phyloP scores from a whole-genome alignment of 2,888 invertebrate genomes.

The Melanostoma mellinum region DNA sequence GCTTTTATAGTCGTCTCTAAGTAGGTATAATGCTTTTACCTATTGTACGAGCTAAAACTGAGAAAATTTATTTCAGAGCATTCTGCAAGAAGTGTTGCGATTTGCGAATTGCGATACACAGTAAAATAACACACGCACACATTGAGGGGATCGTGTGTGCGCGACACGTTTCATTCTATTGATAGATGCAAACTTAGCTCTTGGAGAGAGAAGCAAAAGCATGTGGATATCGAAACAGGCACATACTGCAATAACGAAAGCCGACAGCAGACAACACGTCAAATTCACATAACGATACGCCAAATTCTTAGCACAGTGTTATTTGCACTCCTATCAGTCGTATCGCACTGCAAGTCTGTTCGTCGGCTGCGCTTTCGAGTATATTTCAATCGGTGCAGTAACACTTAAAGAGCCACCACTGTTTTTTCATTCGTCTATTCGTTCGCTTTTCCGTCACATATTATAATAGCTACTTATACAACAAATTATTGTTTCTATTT shows the following conservation, averaged over 20 bases:
- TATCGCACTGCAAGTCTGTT: slow-evolving; percentile 21
- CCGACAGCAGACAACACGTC: slow-evolving; percentile 30
- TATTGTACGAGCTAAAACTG: too few species aligned
- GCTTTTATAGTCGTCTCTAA: too few species aligned
- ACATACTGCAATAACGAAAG: slow-evolving; percentile 49
- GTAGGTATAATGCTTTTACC: too few species aligned
- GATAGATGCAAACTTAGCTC: too few species aligned
- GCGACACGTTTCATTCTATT: too few species aligned
- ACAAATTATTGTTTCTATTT: slow-evolving; percentile 8
- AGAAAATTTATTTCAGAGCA: too few species aligned
- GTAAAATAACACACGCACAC: too few species aligned
- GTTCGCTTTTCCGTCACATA: slow-evolving; percentile 49
- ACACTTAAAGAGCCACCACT: slow-evolving; percentile 35
- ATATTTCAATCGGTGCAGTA: slow-evolving; percentile 46
- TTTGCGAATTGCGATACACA: too few species aligned
- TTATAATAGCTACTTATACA: slow-evolving; percentile 31
- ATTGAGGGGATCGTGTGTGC: too few species aligned
- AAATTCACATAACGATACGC: slow-evolving; percentile 24
- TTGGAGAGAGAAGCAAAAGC: slow-evolving; percentile 3
- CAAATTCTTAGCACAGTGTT: slow-evolving; percentile 23
- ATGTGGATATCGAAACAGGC: slow-evolving; percentile 29
- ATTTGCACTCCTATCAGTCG: slow-evolving; percentile 8
- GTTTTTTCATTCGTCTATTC: slow-evolving; percentile 47
- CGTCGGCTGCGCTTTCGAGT: slow-evolving; percentile 41
- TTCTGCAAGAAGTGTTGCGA: too few species aligned